Base-by-base conservation (phyloP, 2,888 invertebrate genomes). In the Branchinecta sandiegonensis region DNA sequence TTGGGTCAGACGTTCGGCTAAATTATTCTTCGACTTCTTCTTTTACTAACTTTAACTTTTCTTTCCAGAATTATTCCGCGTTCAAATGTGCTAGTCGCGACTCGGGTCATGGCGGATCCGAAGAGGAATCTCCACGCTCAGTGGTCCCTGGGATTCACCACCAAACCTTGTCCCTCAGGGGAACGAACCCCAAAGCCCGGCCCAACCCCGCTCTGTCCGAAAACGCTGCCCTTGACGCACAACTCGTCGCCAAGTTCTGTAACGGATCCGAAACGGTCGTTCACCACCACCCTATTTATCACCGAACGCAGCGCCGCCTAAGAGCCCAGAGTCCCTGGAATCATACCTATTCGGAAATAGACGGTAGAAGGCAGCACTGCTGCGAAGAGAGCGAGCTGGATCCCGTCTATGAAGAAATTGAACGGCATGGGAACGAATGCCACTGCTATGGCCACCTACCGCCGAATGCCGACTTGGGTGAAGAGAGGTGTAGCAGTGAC, bases 331-430 rank as follows among this genome's bases (percentile, higher is more conserved):
- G 85, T 77, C 79, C 86, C 47, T 82, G 85, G 76, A 86, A 86
- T 75, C 89, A 89, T 75, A 88, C 88, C 0, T 89, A 89, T 77
- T 87, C 87, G 6, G 89, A 89, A 78, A 88, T 88, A 66, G 83
- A 83, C 72, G 81, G 78, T 7, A 76, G 80, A 65, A 71, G 69
- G n/a, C 67, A 69, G 11, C 50, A 66, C 8, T 48, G 66, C 46
- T 14, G 65, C 13, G 69, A 69, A 47, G 81, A 81, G 47, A 73
- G 73, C 64, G 75, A 73, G 37, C 46, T 64, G 17, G 88, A 88
- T 74, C 89, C 89, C 0, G 88, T 89, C 3, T 89, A 89, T 76
- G 89, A 89, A 76, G 88, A 88, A 75, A 88, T 89, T 69, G 88
- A 88, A 74, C 80, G 86, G 9, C 82, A 69, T 66, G 65, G 67